Evolutionary conservation across 2,113 vertebrate genomes (phyloP).

Genomic region (Aythya baeri): DNA sequence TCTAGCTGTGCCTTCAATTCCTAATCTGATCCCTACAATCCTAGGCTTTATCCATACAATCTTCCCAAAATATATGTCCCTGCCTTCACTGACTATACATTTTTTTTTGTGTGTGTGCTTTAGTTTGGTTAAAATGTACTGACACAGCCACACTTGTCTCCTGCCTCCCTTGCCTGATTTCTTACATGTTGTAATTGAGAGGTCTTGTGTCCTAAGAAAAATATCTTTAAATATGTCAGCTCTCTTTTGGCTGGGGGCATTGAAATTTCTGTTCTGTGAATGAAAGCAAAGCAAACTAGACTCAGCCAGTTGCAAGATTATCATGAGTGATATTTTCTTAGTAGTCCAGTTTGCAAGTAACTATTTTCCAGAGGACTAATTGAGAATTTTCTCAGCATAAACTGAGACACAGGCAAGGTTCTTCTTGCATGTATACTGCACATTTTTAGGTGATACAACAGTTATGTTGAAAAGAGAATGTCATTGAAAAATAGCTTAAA

Average conservation of each 20-base stretch:
- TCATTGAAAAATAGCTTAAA: not conserved
- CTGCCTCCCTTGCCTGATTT: not conserved
- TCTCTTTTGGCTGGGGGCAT: no score
- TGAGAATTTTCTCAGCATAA: not conserved
- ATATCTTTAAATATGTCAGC: no score
- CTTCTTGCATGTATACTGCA: not conserved
- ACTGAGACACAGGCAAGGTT: not conserved
- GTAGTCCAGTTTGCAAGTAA: not conserved
- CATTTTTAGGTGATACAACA: not conserved
- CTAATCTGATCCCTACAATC: not conserved
- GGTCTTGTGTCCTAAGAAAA: no score
- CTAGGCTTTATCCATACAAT: not conserved
- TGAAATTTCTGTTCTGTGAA: not conserved
- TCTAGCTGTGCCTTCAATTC: not conserved
- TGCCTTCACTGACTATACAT: not conserved
- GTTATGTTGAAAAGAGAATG: not conserved
- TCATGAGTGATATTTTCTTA: not conserved
- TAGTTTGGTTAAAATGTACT: no score
- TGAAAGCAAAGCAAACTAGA: not conserved
- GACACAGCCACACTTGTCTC: not conserved
- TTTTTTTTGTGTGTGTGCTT: not conserved
- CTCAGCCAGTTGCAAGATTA: not conserved
- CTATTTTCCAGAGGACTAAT: not conserved
- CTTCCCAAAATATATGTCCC: no score
- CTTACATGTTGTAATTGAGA: no score